Evolutionary conservation across 1,140 invertebrate genomes (phyloP).

Genomic region (Tetragnatha versicolor): DNA sequence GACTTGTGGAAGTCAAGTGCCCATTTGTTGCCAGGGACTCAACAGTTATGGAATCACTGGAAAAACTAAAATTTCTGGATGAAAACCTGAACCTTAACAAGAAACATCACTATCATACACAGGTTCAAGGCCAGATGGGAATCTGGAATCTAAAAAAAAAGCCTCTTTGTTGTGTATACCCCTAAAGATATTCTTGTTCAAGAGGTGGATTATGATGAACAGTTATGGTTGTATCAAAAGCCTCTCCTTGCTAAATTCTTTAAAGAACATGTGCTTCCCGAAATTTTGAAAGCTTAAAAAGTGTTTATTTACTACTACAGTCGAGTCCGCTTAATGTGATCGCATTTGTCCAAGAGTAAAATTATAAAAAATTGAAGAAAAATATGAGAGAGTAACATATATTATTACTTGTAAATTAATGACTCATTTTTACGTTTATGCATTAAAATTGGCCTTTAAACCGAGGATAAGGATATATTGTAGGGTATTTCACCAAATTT

Average conservation of each 20-base stretch:
- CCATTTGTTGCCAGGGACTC: background rate
- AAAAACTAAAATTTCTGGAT: background rate
- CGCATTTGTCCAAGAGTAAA: no score
- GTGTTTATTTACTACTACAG: no score
- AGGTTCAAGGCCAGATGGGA: background rate
- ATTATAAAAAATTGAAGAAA: no score
- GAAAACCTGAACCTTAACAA: background rate
- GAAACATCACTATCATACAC: background rate
- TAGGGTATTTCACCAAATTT: no score
- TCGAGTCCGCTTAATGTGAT: no score
- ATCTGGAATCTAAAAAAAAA: background rate
- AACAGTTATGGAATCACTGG: background rate
- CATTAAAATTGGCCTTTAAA: no score
- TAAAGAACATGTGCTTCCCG: background rate
- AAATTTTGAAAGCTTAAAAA: no score
- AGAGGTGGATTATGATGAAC: background rate
- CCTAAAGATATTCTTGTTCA: background rate
- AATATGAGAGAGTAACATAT: no score
- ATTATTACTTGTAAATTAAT: no score
- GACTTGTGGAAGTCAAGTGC: background rate
- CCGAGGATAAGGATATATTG: no score
- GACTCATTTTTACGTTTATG: no score
- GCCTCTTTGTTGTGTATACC: background rate
- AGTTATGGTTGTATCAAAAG: background rate
- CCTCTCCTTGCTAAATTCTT: background rate